These are phyloP conservation scores for Sesamia nonagrioides DNA, from an alignment of 1,140 invertebrate species.

Conservation along the genomic window DNA sequence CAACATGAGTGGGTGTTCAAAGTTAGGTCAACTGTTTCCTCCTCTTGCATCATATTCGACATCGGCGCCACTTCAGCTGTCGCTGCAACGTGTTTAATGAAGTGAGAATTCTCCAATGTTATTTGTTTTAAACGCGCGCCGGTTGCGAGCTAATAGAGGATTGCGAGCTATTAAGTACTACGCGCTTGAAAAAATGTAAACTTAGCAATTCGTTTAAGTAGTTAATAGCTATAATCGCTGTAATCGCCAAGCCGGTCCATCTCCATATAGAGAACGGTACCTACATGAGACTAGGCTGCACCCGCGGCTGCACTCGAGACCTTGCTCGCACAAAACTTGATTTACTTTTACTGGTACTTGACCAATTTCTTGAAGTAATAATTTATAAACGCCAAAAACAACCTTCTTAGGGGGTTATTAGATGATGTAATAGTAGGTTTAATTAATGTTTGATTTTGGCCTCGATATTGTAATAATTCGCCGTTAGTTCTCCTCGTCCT, in stretches of 20 bases:
- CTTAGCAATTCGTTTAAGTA: constrained; percentile 60
- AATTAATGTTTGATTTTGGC: constrained; percentile 27
- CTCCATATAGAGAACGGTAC: constrained; percentile 50
- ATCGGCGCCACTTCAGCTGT: not conserved
- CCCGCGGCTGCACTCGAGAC: constrained; percentile 36
- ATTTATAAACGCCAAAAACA: constrained; percentile 42
- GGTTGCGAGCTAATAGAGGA: constrained; percentile 39
- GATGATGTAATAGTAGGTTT: constrained; percentile 16
- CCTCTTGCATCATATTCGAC: not conserved
- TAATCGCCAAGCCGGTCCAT: constrained; percentile 48
- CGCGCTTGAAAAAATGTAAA: constrained; percentile 53
- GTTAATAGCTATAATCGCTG: constrained; percentile 59
- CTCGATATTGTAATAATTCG: constrained; percentile 13
- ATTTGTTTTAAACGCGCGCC: constrained; percentile 28
- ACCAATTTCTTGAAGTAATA: constrained; percentile 26
- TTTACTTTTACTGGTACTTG: constrained; percentile 47
- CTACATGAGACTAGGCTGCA: constrained; percentile 21
- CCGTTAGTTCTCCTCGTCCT: not conserved
- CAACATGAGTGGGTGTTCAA: not conserved
- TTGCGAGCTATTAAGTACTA: constrained; percentile 51
- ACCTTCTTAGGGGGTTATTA: constrained; percentile 38
- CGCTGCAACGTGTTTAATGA: constrained; percentile 19
- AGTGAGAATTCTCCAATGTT: constrained; percentile 35
- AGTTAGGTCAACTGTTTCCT: not conserved
- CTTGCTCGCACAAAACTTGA: constrained; percentile 31